Percentiles rank a stretch among this genome's conserved stretches.
Evolutionary conservation across 2,888 invertebrate species (phyloP).

Genomic region (Acleris laterana): DNA sequence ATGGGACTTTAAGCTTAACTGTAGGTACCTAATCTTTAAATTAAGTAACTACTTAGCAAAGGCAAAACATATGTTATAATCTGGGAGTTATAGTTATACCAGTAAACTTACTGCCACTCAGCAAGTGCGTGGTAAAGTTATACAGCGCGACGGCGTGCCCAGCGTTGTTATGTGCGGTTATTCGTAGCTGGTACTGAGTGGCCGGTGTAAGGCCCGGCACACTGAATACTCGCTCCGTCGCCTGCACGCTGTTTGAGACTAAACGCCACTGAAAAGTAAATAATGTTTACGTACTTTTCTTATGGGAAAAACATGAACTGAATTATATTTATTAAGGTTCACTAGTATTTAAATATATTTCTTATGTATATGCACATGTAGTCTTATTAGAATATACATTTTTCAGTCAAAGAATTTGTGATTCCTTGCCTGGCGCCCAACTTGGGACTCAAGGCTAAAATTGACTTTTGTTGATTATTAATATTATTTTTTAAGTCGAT

Average conservation of each 20-base stretch:
- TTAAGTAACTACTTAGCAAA: background rate
- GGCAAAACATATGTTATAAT: background rate
- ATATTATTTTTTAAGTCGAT: too few relatives aligned
- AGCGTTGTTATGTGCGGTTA: conserved; percentile 94
- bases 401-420: too few relatives aligned
- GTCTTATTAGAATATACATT: background rate
- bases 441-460: background rate
- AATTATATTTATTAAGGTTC: too few relatives aligned
- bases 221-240: conserved; percentile 92
- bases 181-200: conserved; percentile 89
- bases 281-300: background rate
- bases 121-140: conserved; percentile 92
- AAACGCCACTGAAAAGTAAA: conserved; percentile 87
- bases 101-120: conserved; percentile 87
- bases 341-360: too few relatives aligned
- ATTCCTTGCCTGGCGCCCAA: conserved; percentile 20
- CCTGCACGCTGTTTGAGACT: conserved; percentile 92
- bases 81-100: too few relatives aligned
- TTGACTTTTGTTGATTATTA: too few relatives aligned
- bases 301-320: background rate
- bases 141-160: conserved; percentile 93
- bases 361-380: background rate
- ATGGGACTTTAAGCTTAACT: background rate
- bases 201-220: conserved; percentile 91
- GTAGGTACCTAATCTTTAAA: background rate